These are phyloP conservation scores for Lycopodina hypogea DNA, from an alignment of 37 sponge, comb jelly and placozoan genomes.

Conservation along the genomic window DNA sequence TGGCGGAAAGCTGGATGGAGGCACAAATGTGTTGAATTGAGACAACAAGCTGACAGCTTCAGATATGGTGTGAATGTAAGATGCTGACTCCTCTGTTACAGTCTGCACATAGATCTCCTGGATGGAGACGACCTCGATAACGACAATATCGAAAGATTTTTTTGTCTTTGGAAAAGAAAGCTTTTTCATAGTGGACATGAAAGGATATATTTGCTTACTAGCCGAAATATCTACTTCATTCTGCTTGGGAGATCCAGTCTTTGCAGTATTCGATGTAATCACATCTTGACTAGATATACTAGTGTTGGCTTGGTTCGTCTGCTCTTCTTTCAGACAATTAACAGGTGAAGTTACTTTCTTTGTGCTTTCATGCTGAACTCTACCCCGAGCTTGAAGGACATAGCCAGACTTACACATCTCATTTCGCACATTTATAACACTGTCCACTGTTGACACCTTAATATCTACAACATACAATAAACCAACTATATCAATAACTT, in stretches of 20 bases:
- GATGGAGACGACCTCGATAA: not conserved
- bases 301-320: not conserved
- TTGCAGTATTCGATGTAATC: not conserved
- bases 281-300: not conserved
- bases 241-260: not conserved
- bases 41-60: not conserved
- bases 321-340: too few species aligned
- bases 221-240: not conserved
- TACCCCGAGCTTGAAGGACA: not conserved
- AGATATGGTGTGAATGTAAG: not conserved
- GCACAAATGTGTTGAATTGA: not conserved
- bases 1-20: not conserved
- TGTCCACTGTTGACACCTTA: not conserved
- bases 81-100: too few species aligned
- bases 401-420: constrained; percentile 7
- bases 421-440: constrained; percentile 8
- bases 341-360: too few species aligned
- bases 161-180: not conserved
- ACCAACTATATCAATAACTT: constrained; percentile 16
- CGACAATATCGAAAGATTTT: not conserved
- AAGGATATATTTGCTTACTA: not conserved
- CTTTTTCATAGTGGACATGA: not conserved
- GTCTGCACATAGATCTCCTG: not conserved
- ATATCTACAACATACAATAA: constrained; percentile 16
- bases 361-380: not conserved